These are phyloP conservation scores for Ciconia nigra DNA, from an alignment of 2,797 vertebrate genomes.

Conservation along the genomic window DNA sequence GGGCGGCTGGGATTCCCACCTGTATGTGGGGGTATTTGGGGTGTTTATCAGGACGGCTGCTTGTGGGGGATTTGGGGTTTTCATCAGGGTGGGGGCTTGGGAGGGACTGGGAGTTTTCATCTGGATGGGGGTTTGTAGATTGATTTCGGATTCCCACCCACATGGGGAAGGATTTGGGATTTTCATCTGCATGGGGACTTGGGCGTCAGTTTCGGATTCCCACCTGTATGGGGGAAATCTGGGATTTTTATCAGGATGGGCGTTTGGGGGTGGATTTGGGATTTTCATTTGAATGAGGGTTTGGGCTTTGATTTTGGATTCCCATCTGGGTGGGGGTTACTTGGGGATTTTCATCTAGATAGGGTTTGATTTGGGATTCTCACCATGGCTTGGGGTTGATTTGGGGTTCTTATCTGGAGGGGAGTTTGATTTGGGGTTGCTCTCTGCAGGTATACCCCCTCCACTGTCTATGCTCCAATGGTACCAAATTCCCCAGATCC, in stretches of 20 bases:
- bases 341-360: background rate
- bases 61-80: background rate
- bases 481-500: background rate
- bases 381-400: background rate
- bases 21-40: background rate
- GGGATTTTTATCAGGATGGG: background rate
- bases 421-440: background rate
- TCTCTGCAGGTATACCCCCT: background rate
- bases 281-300: background rate
- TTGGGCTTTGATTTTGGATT: background rate
- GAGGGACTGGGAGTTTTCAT: background rate
- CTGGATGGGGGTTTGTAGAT: background rate
- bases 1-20: background rate
- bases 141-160: background rate
- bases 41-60: background rate
- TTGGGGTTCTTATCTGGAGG: background rate
- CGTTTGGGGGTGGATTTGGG: background rate
- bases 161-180: background rate
- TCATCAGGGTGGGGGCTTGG: background rate
- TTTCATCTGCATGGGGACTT: background rate
- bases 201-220: background rate
- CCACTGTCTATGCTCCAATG: too few relatives aligned
- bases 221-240: background rate
- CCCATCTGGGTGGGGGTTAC: background rate
- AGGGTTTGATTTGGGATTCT: background rate